Evolutionary conservation across 1,140 invertebrate genomes (phyloP), one percentile per base, ranked within the genome.

Genomic region (Chlorops oryzae): DNA sequence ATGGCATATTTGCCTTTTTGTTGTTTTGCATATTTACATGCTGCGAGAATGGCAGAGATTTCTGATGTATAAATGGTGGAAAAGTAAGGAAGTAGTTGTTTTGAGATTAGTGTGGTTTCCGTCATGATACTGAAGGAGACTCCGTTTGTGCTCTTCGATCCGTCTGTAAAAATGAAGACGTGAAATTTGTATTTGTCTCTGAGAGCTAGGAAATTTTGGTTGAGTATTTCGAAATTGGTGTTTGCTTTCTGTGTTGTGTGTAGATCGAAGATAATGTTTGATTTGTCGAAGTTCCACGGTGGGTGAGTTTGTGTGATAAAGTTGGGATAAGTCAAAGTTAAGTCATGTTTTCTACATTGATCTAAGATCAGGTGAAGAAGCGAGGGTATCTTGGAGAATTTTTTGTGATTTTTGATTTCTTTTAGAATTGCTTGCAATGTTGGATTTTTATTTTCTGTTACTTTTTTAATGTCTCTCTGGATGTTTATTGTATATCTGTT

Each of bases 201-300:
- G n/a, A n/a, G n/a, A n/a, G n/a, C n/a, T n/a, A n/a, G n/a, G n/a
- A n/a, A n/a, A n/a, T n/a, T n/a, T n/a, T n/a, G n/a, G n/a, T n/a
- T n/a, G n/a, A 50, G 6, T 50, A 27, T 39, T 39, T 22, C 21
- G 21, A 2, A 18, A 28, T 37, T 45, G 15, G 42, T 51, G 42
- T 51, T 51, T 51, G 38, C 10, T 10, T 23, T 28, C 5, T 28
- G 38, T 20, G 37, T 21, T 13, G 23, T 50, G 3, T 27, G 27
- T 35, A 50, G 40, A 7, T 50, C 40, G 15, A 15, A 35, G 20
- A 42, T 50, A 18, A 50, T 50, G 41, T 20, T 50, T 22, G 41
- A 22, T 20, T 21, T 42, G 24, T 43, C 34, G 5, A 50, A 21
- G 32, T 50, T 43, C 48, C 48, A 50, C 21, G 17, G 24, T 23